Percentiles rank a stretch among this genome's conserved stretches.
Conservation (phyloP, 2,888 invertebrate species). For the Macaria notata region DNA sequence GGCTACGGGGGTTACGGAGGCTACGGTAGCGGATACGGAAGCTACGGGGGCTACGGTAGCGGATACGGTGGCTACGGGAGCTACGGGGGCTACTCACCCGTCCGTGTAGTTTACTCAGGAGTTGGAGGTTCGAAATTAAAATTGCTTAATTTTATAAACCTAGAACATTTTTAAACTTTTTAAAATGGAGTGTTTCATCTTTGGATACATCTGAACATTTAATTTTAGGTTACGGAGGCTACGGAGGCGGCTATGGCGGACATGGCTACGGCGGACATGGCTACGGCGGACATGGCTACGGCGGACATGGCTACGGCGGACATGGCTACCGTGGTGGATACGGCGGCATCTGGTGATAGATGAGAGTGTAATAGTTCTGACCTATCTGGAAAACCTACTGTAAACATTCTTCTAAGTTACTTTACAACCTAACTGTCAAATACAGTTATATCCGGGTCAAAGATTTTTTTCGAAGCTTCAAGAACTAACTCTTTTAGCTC, state of each 20-base stretch:
- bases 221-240: constrained; percentile 17
- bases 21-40: no score
- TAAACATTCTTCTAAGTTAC: no score
- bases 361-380: neutral
- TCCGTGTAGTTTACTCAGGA: no score
- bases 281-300: constrained; percentile 14
- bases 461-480: no score
- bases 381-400: no score
- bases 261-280: constrained; percentile 9
- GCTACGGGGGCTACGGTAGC: constrained; percentile 22
- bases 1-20: constrained; percentile 22
- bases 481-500: no score
- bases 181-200: constrained; percentile 7
- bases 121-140: no score
- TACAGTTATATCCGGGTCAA: no score
- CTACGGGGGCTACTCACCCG: constrained; percentile 1
- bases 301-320: constrained; percentile 12
- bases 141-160: no score
- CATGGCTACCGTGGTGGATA: constrained; percentile 10
- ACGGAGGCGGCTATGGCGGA: constrained; percentile 16
- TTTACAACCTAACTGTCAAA: no score
- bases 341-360: neutral
- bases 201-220: neutral
- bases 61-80: constrained; percentile 20
- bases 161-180: no score